phyloP scores from a whole-genome alignment of 2,888 invertebrate species.

The Amphimallon solstitiale region DNA sequence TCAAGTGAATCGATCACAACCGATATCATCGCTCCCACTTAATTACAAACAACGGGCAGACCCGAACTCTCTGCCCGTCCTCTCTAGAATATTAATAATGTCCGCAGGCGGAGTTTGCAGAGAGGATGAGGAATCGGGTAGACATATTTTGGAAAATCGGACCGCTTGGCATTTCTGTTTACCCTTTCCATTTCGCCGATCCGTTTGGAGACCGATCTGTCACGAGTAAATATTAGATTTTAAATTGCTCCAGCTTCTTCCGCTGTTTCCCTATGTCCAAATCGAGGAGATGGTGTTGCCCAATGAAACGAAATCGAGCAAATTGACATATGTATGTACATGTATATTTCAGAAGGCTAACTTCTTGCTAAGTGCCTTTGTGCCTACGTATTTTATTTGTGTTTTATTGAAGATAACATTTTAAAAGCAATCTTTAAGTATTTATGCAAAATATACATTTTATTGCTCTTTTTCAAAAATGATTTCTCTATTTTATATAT shows the following conservation, averaged over 20 bases:
- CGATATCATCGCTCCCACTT: conserved; percentile 3
- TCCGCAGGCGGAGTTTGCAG: conserved; percentile 9
- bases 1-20: too few relatives aligned
- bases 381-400: too few relatives aligned
- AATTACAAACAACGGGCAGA: conserved; percentile 21
- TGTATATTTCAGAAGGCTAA: too few relatives aligned
- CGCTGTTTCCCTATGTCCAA: not conserved
- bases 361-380: too few relatives aligned
- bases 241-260: conserved; percentile 21
- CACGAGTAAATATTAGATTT: conserved; percentile 35
- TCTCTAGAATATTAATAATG: conserved; percentile 21
- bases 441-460: too few relatives aligned
- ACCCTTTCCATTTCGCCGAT: conserved; percentile 28
- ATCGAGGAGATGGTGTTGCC: too few relatives aligned
- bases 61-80: not conserved
- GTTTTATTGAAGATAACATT: too few relatives aligned
- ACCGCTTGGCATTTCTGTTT: conserved; percentile 20
- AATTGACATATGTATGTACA: too few relatives aligned
- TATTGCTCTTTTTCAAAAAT: too few relatives aligned
- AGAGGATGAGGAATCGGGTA: not conserved
- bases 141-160: not conserved
- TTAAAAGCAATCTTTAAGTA: too few relatives aligned
- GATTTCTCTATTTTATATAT: too few relatives aligned
- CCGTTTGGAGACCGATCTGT: conserved; percentile 26
- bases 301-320: too few relatives aligned